A percentile compares a stretch with the other conserved stretches of the same genome.
Evolutionary conservation across 2,888 invertebrate genomes (phyloP).

Genomic region (Lottia gigantea): DNA sequence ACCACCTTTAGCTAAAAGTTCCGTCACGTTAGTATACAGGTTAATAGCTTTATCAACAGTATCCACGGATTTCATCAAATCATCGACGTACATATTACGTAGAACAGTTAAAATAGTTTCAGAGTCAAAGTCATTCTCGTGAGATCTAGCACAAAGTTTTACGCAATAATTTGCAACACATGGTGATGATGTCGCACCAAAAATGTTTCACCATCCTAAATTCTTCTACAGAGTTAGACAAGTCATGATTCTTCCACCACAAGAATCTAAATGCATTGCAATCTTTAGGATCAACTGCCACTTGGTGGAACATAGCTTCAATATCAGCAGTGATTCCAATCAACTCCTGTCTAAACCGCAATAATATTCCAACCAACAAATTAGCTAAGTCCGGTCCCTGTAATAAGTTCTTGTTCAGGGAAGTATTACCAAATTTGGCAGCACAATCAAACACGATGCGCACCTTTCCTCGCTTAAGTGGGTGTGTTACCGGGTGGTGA

Average conservation of each 20-base stretch:
- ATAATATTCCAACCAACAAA: neutral
- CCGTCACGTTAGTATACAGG: neutral
- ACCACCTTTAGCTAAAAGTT: neutral
- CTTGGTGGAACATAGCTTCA: too few relatives aligned
- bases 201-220: neutral
- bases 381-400: neutral
- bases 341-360: neutral
- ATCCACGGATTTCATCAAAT: conserved; percentile 3
- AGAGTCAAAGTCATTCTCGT: neutral
- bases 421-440: neutral
- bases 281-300: neutral
- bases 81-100: conserved; percentile 13
- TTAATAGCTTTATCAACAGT: neutral
- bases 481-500: conserved; percentile 6
- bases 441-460: neutral
- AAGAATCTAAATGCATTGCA: neutral
- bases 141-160: neutral
- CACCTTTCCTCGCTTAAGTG: neutral
- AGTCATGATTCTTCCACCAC: too few relatives aligned
- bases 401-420: neutral
- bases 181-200: neutral
- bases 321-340: neutral
- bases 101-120: neutral
- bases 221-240: neutral
- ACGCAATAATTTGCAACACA: neutral